A percentile compares a stretch with the other conserved stretches of the same genome.
phyloP scores from a whole-genome alignment of 2,113 vertebrate genomes.

The Alectura lathami region DNA sequence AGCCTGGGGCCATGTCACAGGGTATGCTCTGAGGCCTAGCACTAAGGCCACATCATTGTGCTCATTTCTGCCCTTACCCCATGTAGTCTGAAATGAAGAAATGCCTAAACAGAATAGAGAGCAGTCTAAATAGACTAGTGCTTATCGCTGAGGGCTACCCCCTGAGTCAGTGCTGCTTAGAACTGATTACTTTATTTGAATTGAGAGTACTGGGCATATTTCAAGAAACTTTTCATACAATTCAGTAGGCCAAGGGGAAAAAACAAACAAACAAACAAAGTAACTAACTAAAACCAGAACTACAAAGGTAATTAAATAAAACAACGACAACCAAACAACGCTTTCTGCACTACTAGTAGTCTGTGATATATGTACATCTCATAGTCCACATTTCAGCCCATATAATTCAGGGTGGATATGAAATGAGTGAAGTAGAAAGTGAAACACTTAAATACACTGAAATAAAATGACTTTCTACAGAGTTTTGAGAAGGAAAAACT shows the following conservation, averaged over 20 bases:
- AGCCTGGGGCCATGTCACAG: slow-evolving; percentile 63
- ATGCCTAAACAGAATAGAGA: slow-evolving; percentile 40
- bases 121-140: slow-evolving; percentile 35
- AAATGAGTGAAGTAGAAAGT: neutral
- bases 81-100: slow-evolving; percentile 73
- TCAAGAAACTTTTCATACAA: slow-evolving; percentile 27
- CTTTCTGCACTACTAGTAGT: neutral
- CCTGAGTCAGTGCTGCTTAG: neutral
- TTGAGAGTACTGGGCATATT: neutral
- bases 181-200: slow-evolving; percentile 26
- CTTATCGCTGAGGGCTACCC: neutral
- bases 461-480: neutral
- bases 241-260: neutral
- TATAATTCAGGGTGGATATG: neutral
- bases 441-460: neutral
- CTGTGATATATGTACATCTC: neutral
- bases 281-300: neutral
- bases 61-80: slow-evolving; percentile 20
- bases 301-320: neutral
- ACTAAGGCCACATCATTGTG: slow-evolving; percentile 38
- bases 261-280: neutral
- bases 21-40: slow-evolving; percentile 58
- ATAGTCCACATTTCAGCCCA: neutral
- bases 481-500: neutral
- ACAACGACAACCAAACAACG: neutral